Base-by-base conservation (phyloP, 2,888 invertebrate species). In the Nemoura dubitans region DNA sequence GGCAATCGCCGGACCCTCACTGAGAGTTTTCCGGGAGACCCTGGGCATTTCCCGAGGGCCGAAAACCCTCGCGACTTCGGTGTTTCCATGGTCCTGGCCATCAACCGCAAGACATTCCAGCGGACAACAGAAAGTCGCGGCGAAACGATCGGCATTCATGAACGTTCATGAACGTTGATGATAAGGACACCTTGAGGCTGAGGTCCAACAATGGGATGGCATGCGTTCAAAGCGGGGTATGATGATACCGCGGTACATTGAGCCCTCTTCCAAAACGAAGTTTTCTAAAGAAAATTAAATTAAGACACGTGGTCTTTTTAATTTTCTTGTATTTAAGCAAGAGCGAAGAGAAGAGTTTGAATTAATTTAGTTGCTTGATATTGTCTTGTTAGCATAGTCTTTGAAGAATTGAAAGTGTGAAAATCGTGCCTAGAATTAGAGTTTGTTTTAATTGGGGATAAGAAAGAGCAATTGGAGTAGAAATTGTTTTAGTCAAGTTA, bases 371-470 rank as follows among this genome's bases (percentile, higher is more conserved):
- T 59, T 59, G 3, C 59, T 59, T 59, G 59, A 59, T 59, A 59
- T 59, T 59, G 59, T 59, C 59, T 59, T 59, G 59, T 59, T 59
- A 59, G 59, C 2, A 59, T 21, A 21, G 59, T 59, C 59, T 59
- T 59, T 21, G 59, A 7, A 21, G 21, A 59, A 59, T 59, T 59
- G 21, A 59, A 59, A 59, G 59, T 59, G 59, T 59, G 59, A 59
- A 59, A 59, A 10, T 14, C 59, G 59, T 59, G 59, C 14, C 59
- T 59, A 14, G 59, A 59, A 59, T 59, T 59, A 16, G 59, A 59
- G 14, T 59, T 59, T 59, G 59, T 59, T 59, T 59, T 59, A 59
- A 59, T 59, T 59, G 59, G 59, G 59, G 59, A 59, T 59, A 59
- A 21, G 59, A 59, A 59, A 21, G 59, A 59, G 59, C 59, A 59